Percentiles rank a stretch among this genome's conserved stretches.
phyloP scores from a whole-genome alignment of 2,113 vertebrate genomes.

The Mesocricetus auratus region DNA sequence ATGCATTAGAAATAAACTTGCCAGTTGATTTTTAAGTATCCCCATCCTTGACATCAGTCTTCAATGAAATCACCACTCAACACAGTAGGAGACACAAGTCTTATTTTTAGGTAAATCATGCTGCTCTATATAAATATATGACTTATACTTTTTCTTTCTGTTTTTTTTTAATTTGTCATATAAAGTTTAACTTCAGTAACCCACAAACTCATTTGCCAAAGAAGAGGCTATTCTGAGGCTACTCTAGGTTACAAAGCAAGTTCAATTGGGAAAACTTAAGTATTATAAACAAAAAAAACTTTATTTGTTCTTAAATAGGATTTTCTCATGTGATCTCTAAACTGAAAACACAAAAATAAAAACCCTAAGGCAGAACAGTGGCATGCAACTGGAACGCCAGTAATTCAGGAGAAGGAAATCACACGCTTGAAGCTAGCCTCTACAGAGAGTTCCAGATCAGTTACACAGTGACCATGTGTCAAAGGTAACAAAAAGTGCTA shows the following conservation, averaged over 20 bases:
- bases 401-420: neutral
- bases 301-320: neutral
- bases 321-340: slow-evolving; percentile 14
- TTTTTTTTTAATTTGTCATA: neutral
- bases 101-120: neutral
- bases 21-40: neutral
- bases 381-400: neutral
- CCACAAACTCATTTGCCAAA: slow-evolving; percentile 40
- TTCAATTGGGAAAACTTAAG: neutral
- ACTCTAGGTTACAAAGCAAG: neutral
- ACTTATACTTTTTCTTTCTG: neutral
- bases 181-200: neutral
- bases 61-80: neutral
- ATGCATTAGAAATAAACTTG: neutral
- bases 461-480: neutral
- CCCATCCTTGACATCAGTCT: neutral
- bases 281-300: neutral
- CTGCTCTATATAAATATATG: neutral
- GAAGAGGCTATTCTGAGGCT: slow-evolving; percentile 2
- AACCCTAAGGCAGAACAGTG: neutral
- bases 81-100: neutral
- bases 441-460: neutral
- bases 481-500: neutral
- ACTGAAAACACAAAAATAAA: neutral
- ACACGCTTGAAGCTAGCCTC: neutral